Conservation (phyloP, 2,797 vertebrate genomes). For the Etheostoma perlongum region DNA sequence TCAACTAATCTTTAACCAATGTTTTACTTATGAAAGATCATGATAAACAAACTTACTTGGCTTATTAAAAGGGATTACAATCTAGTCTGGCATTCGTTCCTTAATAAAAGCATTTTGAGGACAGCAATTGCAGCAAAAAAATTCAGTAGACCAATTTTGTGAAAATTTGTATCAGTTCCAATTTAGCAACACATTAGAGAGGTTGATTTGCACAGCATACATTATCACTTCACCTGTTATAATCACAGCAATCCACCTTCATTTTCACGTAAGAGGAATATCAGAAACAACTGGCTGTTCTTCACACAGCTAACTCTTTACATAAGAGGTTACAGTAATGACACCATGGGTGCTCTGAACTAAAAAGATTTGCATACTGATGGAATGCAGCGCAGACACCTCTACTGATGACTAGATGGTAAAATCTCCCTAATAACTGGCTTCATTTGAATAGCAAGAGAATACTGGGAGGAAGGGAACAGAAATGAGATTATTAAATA, state of each 20-base stretch:
- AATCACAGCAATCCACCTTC: conserved; percentile 34
- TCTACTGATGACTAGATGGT: conserved; percentile 36
- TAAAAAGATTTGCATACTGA: conserved; percentile 78
- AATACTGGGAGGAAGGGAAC: conserved; percentile 35
- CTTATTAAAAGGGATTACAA: conserved; percentile 20
- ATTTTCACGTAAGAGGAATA: conserved; percentile 55
- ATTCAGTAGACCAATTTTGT: background rate
- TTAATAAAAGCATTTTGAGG: conserved; percentile 15
- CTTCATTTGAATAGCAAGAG: conserved; percentile 79
- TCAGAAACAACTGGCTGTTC: conserved; percentile 49
- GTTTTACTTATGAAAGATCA: conserved; percentile 14
- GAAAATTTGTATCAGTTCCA: conserved; percentile 15
- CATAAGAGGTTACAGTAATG: conserved; percentile 69
- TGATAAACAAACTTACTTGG: conserved; percentile 1
- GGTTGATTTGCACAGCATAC: conserved; percentile 49
- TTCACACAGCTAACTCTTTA: conserved; percentile 61
- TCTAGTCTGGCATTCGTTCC: conserved; percentile 6
- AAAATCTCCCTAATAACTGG: conserved; percentile 63
- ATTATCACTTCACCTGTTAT: conserved; percentile 43
- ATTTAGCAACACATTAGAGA: conserved; percentile 45
- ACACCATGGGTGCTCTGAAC: conserved; percentile 63
- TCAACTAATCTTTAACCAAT: conserved; percentile 19
- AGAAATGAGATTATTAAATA: conserved; percentile 56
- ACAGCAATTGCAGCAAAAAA: conserved; percentile 5
- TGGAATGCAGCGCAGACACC: conserved; percentile 53